Evolutionary conservation across 2,797 vertebrate species (phyloP).

Genomic region (Perodicticus potto): DNA sequence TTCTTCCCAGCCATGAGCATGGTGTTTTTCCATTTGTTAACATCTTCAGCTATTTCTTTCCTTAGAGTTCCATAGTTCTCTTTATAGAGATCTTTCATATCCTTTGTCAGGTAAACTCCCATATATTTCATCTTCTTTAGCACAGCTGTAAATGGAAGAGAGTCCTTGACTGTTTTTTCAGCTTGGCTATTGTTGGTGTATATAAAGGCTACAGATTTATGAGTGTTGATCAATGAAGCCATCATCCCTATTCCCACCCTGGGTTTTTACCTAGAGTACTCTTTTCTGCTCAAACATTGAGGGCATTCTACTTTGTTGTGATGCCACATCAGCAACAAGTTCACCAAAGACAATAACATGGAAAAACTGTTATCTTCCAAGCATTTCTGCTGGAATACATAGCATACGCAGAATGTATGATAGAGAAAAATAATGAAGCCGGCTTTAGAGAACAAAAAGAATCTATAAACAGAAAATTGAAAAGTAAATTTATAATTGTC

Average conservation of each 20-base stretch:
- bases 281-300: not conserved
- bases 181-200: too few relatives aligned
- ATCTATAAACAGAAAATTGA: slow-evolving; percentile 70
- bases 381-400: slow-evolving; percentile 29
- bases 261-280: not conserved
- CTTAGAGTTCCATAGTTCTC: too few relatives aligned
- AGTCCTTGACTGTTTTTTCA: too few relatives aligned
- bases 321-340: not conserved
- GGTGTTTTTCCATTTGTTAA: too few relatives aligned
- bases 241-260: not conserved
- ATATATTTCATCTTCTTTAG: too few relatives aligned
- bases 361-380: slow-evolving; percentile 41
- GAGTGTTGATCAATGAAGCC: not conserved
- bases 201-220: too few relatives aligned
- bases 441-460: slow-evolving; percentile 47
- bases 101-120: too few relatives aligned
- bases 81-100: too few relatives aligned
- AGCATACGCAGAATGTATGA: slow-evolving; percentile 25
- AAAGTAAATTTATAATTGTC: slow-evolving; percentile 74
- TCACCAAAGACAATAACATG: slow-evolving; percentile 49
- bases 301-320: not conserved
- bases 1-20: too few relatives aligned
- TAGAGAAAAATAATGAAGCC: slow-evolving; percentile 12
- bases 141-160: too few relatives aligned
- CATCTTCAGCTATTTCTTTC: too few relatives aligned